These are phyloP conservation scores for Myrmophylax atrothorax DNA, from an alignment of 2,113 vertebrate species.

Conservation along the genomic window DNA sequence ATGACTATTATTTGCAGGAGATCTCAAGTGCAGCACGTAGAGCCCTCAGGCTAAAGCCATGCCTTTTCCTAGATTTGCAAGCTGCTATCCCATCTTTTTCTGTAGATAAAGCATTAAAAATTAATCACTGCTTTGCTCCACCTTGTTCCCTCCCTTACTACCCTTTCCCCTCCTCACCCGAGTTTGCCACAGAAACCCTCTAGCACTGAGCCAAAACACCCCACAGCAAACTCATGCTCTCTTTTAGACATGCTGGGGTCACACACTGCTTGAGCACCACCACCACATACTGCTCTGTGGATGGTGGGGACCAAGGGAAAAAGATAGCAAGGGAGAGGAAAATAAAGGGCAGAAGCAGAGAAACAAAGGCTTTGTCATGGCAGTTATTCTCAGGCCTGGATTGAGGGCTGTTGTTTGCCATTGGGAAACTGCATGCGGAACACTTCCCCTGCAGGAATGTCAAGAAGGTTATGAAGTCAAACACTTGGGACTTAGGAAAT, in stretches of 20 bases:
- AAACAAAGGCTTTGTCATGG: neutral
- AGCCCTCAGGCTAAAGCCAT: conserved; percentile 22
- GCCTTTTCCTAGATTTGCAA: neutral
- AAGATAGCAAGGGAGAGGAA: neutral
- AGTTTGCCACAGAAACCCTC: neutral
- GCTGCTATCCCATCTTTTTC: conserved; percentile 41
- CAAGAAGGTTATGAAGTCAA: neutral
- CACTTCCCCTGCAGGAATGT: neutral
- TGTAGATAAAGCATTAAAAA: conserved; percentile 2
- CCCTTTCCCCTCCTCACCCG: neutral
- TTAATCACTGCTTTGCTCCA: neutral
- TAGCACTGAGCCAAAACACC: neutral
- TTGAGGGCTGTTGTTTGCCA: neutral
- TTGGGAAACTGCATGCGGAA: neutral
- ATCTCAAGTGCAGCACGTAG: neutral
- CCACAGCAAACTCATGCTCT: neutral
- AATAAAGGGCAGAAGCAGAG: neutral
- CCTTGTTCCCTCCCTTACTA: neutral
- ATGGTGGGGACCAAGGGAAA: neutral
- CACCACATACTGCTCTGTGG: neutral
- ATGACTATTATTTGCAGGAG: neutral
- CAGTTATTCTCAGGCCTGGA: neutral
- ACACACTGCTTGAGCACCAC: neutral
- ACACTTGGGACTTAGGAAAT: neutral
- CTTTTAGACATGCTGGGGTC: neutral